These are phyloP conservation scores for Ephydatia muelleri DNA, from an alignment of 37 sponge, comb jelly and placozoan species.

Conservation along the genomic window DNA sequence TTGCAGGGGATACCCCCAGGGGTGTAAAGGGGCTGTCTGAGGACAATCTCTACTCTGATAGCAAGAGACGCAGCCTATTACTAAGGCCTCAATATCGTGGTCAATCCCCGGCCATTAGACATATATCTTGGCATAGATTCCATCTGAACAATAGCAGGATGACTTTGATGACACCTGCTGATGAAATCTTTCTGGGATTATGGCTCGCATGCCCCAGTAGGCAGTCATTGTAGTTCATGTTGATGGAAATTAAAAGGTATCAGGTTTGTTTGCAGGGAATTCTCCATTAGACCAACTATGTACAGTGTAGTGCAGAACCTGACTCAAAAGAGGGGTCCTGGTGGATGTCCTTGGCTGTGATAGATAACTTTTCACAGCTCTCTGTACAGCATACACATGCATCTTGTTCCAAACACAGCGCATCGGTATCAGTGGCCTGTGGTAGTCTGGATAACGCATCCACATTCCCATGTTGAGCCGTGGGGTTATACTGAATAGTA, in stretches of 20 bases:
- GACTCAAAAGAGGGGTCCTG: constrained; percentile 32
- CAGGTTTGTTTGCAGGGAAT: neutral
- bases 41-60: neutral
- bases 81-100: constrained; percentile 1
- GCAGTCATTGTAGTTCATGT: constrained; percentile 39
- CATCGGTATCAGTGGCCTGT: neutral
- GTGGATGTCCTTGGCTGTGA: neutral
- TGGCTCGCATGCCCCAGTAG: constrained; percentile 55
- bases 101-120: constrained; percentile 43
- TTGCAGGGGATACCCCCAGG: neutral
- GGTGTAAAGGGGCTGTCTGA: neutral
- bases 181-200: constrained; percentile 12
- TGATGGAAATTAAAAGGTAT: neutral
- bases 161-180: neutral
- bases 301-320: constrained; percentile 33
- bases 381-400: neutral
- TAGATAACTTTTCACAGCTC: neutral
- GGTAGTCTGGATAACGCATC: constrained; percentile 53
- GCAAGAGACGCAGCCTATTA: neutral
- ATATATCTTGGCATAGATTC: constrained; percentile 1
- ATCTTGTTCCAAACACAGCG: neutral
- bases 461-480: constrained; percentile 47
- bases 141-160: constrained; percentile 16
- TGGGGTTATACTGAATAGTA: constrained; percentile 31
- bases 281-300: constrained; percentile 34